A percentile compares a stretch with the other conserved stretches of the same genome.
Conservation (phyloP, 2,797 vertebrate genomes). For the Tachyglossus aculeatus region DNA sequence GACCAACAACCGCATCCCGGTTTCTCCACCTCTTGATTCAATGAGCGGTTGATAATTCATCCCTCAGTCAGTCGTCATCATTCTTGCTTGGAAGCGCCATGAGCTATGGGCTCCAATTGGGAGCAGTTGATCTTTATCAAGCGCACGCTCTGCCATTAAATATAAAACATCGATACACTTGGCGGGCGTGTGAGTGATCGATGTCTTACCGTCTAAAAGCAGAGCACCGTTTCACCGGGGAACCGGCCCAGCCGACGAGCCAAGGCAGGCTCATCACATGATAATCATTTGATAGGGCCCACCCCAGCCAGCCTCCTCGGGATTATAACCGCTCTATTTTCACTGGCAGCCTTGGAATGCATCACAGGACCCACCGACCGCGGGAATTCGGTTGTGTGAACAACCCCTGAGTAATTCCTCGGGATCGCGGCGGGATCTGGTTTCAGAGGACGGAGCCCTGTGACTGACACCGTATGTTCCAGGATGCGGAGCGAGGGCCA, state of each 20-base stretch:
- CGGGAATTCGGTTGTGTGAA: conserved; percentile 65
- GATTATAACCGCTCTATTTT: conserved; percentile 65
- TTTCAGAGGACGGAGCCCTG: conserved; percentile 64
- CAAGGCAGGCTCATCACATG: conserved; percentile 54
- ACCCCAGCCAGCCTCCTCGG: conserved; percentile 54
- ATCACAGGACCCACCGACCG: conserved; percentile 42
- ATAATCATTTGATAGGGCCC: conserved; percentile 65
- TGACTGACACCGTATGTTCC: conserved; percentile 55
- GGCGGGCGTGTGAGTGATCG: neutral
- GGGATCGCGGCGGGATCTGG: conserved; percentile 58
- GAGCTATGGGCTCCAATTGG: conserved; percentile 42
- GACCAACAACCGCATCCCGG: neutral
- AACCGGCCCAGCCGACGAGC: conserved; percentile 41
- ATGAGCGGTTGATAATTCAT: conserved; percentile 57
- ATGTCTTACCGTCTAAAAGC: neutral
- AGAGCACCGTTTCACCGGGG: conserved; percentile 43
- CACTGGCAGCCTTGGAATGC: conserved; percentile 46
- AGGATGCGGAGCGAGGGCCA: neutral
- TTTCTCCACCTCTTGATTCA: conserved; percentile 49
- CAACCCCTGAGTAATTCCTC: conserved; percentile 72
- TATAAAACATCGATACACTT: neutral
- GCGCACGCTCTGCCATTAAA: conserved; percentile 13
- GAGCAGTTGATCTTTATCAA: conserved; percentile 43
- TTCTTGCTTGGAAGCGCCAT: conserved; percentile 45
- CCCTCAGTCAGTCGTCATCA: conserved; percentile 44